Evolutionary conservation across 2,888 invertebrate species (phyloP), one percentile per base, ranked within the genome.

Genomic region (Agrochola lota): DNA sequence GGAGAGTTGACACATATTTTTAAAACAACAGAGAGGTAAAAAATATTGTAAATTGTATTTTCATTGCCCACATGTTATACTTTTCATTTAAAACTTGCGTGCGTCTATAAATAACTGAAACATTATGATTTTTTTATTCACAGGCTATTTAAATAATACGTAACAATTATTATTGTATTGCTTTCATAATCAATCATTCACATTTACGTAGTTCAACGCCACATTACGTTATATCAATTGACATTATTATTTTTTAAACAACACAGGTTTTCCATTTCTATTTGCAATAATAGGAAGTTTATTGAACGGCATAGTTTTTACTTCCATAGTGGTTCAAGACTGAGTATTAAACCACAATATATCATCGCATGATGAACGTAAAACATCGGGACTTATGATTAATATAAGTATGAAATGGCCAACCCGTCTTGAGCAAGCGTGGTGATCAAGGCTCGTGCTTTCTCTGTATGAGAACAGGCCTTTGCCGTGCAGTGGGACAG

Each of bases 101-200:
- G 85, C n/a, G n/a, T 62, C 30, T 80, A 60, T 67, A 80, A 84
- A 67, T 81, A 85, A 57, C 15, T 26, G 1, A 11, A 84, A 43
- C 43, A 12, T 23, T n/a, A 35, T 40, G 7, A 17, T 20, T 20
- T 7, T 60, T n/a, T 62, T 78, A 52, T 60, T 35, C 17, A 12
- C 15, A 46, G 2, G 6, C 40, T 30, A n/a, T 15, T 66, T 40
- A 35, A 9, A 17, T 17, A 35, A 4, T 4, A n/a, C 2, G n/a
- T 35, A 7, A 20, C 4, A 6, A 15, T 23, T 59, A 11, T 35
- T 49, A 11, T 20, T 17, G 0, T 20, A 66, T 40, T 46, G 40
- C 3, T 66, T 66, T 60, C 7, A 15, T 52, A 78, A 30, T 64
- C n/a, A 66, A 43, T 57, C 49, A 12, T 26, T 3, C 2, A 5